phyloP scores from a whole-genome alignment of 2,797 vertebrate species.

The Myripristis murdjan region DNA sequence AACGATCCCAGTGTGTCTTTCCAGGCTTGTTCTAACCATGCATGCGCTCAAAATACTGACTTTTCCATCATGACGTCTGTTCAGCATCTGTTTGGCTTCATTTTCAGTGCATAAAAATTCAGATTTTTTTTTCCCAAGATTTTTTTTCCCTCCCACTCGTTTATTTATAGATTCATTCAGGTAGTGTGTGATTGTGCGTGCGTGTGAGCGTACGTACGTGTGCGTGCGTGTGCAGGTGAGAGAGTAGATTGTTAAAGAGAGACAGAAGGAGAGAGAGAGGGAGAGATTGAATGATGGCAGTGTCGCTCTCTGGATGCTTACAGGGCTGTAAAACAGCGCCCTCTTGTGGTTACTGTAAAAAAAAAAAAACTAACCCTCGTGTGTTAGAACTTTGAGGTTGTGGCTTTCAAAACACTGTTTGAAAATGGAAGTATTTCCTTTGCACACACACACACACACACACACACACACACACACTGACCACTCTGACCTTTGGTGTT shows the following conservation, averaged over 20 bases:
- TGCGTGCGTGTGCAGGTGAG: background rate
- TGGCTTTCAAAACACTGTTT: background rate
- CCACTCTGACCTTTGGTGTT: background rate
- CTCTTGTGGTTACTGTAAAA: constrained; percentile 21
- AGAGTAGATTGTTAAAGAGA: background rate
- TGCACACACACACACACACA: background rate
- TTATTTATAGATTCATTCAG: background rate
- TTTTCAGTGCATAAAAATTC: background rate
- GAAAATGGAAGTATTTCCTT: background rate
- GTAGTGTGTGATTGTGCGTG: constrained; percentile 4
- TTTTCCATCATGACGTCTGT: constrained; percentile 1
- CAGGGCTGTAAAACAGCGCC: constrained; percentile 53
- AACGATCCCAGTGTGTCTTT: too few species aligned
- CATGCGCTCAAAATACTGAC: constrained; percentile 15
- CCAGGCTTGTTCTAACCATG: constrained; percentile 7
- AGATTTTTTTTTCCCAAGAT: too few species aligned
- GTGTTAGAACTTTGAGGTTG: constrained; percentile 11
- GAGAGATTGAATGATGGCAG: constrained; percentile 8
- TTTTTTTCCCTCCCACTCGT: background rate
- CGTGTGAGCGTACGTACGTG: background rate
- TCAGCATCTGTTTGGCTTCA: background rate
- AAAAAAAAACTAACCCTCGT: background rate
- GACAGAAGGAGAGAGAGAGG: background rate
- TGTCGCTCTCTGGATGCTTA: background rate
- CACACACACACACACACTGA: background rate